phyloP scores from a whole-genome alignment of 2,797 vertebrate species.

The Propithecus deckenii region DNA sequence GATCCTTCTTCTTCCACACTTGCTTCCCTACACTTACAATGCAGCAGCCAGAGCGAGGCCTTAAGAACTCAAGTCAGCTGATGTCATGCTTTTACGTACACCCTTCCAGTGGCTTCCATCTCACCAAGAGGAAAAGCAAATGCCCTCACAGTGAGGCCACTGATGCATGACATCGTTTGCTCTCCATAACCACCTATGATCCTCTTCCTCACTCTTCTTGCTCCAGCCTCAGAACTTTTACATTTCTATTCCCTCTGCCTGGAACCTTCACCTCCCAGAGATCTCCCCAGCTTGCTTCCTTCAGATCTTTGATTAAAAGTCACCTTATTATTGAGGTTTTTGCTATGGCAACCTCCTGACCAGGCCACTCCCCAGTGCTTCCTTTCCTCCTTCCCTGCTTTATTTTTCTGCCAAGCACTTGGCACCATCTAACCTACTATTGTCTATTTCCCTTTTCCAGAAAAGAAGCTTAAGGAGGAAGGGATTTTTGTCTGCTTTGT shows the following conservation, averaged over 20 bases:
- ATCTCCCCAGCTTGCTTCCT: neutral
- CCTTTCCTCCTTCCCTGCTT: neutral
- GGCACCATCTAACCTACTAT: neutral
- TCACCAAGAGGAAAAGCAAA: neutral
- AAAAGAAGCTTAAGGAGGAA: neutral
- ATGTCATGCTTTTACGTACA: neutral
- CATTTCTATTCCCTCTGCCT: neutral
- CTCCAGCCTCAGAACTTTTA: neutral
- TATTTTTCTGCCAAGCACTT: neutral
- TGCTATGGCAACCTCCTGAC: neutral
- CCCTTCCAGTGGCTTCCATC: neutral
- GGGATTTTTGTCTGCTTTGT: neutral
- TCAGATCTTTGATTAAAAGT: neutral
- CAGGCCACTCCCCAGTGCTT: neutral
- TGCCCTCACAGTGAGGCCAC: neutral
- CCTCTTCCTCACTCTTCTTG: neutral
- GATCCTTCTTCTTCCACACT: neutral
- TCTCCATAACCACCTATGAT: neutral
- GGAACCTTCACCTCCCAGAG: neutral
- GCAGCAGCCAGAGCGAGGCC: neutral
- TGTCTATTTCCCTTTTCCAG: neutral
- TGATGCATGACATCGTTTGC: rapidly evolving
- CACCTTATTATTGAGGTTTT: neutral
- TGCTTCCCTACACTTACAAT: neutral
- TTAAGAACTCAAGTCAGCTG: neutral